phyloP scores from a whole-genome alignment of 2,888 invertebrate genomes.

The Diaphora mendica region DNA sequence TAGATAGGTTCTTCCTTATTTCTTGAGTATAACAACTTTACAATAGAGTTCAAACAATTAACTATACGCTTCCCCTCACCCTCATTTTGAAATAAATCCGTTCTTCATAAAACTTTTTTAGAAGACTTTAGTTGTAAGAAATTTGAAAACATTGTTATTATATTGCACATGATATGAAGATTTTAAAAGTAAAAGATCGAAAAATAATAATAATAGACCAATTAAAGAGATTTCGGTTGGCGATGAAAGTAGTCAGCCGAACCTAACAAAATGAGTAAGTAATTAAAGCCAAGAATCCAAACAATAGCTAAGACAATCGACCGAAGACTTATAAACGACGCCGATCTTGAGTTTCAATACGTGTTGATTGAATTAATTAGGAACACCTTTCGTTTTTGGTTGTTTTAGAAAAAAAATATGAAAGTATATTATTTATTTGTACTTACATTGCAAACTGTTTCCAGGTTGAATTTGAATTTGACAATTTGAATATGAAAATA shows the following conservation, averaged over 20 bases:
- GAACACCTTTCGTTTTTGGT: constrained; percentile 21
- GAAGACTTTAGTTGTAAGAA: background rate
- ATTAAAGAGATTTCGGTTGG: constrained; percentile 36
- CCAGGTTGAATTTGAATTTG: no score
- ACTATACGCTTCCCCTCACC: no score
- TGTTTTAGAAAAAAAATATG: constrained; percentile 13
- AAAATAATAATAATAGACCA: constrained; percentile 24
- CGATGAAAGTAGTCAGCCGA: constrained; percentile 36
- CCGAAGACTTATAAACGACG: constrained; percentile 59
- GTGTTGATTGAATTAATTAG: constrained; percentile 52
- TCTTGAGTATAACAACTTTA: no score
- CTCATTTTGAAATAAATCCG: no score
- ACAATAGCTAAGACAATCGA: constrained; percentile 59
- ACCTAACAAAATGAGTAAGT: constrained; percentile 48
- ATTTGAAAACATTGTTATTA: background rate
- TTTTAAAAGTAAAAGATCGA: no score
- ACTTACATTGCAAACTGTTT: background rate
- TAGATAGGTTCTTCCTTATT: no score
- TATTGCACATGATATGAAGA: constrained; percentile 4
- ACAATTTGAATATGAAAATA: no score
- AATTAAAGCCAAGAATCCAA: constrained; percentile 61
- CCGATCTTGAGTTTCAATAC: constrained; percentile 55
- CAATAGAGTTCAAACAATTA: no score
- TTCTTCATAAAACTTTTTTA: no score
- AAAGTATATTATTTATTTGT: constrained; percentile 9